Evolutionary conservation across 2,797 vertebrate species (phyloP), one percentile per base, ranked within the genome.

Genomic region (Protosalanx chinensis): DNA sequence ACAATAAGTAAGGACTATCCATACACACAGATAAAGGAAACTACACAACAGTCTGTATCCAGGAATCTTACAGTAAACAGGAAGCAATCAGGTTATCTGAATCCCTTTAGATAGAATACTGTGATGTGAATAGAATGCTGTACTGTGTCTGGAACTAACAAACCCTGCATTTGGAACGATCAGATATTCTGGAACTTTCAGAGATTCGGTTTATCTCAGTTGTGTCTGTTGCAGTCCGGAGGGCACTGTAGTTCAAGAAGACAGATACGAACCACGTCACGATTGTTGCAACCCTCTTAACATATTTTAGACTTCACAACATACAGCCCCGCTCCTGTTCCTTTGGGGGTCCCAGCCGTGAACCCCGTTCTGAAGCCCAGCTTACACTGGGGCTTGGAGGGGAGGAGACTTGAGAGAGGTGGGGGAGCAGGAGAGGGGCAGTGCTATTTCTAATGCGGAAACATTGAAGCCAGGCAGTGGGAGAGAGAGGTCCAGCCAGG

Each of bases 1-100:
- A 76, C 73, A 10, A 76, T 62, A 80, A 67, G 67, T 67, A 49
- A 30, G 35, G 65, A 86, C 58, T 73, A 46, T 15, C 62, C 65
- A 64, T 13, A 59, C 37, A 70, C 72, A 77, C 66, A 74, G 53
- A 68, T 51, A 68, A 51, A 68, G 53, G 32, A 10, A 49, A 65
- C 12, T 30, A 53, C 10, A 16, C 15, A 67, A 53, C 46, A 53
- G 33, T 64, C 33, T 35, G 18, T 6, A 18, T 6, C 7, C 62
- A 20, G 12, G 32, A 29, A 60, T 27, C 18, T 16, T 56, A 56
- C 18, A 56, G 51, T n/a, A n/a, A n/a, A 56, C 51, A 56, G 51
- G 51, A 56, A n/a, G 18, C 6, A 5, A 16, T 16, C 15, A n/a
- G 15, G 4, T 56, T 7, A 56, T 56, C 51, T 56, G 51, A 16